Conservation (phyloP, 2,888 invertebrate species). For the Limnephilus auricula region DNA sequence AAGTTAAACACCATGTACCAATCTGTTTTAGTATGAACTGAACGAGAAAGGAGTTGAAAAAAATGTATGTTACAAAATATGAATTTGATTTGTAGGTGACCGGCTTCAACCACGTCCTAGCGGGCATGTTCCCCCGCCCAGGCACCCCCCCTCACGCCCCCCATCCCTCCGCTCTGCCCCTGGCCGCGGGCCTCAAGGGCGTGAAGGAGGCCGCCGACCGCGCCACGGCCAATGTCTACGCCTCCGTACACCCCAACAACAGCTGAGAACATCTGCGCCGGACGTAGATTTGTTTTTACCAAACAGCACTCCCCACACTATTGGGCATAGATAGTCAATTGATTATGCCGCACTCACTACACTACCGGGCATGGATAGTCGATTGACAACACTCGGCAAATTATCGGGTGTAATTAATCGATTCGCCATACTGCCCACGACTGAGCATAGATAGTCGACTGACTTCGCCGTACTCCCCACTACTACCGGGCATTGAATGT, state of each 20-base stretch:
- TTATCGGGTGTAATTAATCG: not conserved
- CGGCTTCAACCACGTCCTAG: constrained; percentile 91
- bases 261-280: constrained; percentile 69
- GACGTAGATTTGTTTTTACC: not conserved
- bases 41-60: too few relatives aligned
- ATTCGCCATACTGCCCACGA: not conserved
- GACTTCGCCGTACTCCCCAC: not conserved
- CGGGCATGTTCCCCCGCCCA: constrained; percentile 82
- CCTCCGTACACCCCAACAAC: constrained; percentile 72
- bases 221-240: constrained; percentile 82
- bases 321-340: not conserved
- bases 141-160: constrained; percentile 68
- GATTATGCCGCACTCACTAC: not conserved
- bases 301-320: not conserved
- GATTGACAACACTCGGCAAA: not conserved
- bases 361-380: not conserved
- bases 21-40: not conserved
- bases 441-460: not conserved
- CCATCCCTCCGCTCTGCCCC: constrained; percentile 61
- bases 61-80: not conserved
- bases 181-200: constrained; percentile 73
- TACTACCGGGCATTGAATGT: not conserved
- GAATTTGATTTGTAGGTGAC: constrained; percentile 73
- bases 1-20: not conserved
- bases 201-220: constrained; percentile 89